Conservation (phyloP, 2,797 vertebrate genomes). For the Loriculus beryllinus region DNA sequence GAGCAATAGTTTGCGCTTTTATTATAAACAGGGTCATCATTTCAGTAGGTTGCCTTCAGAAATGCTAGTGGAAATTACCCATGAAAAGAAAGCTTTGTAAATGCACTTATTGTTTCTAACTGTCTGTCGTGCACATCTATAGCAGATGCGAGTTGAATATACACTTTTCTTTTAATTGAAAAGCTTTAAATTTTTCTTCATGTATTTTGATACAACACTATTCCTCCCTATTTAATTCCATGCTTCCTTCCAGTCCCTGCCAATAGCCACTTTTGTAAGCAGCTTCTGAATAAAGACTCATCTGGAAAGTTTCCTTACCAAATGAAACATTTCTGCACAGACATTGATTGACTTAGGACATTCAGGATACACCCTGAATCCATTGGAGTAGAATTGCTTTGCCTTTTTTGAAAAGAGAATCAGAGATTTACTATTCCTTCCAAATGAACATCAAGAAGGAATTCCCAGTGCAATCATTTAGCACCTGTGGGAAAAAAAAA, state of each 20-base stretch:
- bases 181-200: constrained; percentile 52
- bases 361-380: background rate
- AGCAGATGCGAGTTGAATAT: constrained; percentile 51
- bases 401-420: background rate
- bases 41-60: constrained; percentile 68
- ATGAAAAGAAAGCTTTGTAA: constrained; percentile 60
- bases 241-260: background rate
- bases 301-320: background rate
- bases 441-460: background rate
- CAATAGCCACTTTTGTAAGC: constrained; percentile 34
- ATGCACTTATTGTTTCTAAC: constrained; percentile 47
- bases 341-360: background rate
- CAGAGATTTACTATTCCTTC: background rate
- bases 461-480: background rate
- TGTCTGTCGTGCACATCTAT: constrained; percentile 59
- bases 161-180: constrained; percentile 62
- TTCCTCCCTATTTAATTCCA: background rate
- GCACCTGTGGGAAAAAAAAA: background rate
- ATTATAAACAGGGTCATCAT: constrained; percentile 75
- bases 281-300: constrained; percentile 19
- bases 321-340: background rate
- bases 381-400: background rate
- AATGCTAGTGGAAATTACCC: constrained; percentile 61
- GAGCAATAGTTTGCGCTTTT: constrained; percentile 81
- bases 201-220: constrained; percentile 38